A percentile compares a stretch with the other conserved stretches of the same genome.
Conservation (phyloP, 2,797 vertebrate species). For the Tapirus indicus region DNA sequence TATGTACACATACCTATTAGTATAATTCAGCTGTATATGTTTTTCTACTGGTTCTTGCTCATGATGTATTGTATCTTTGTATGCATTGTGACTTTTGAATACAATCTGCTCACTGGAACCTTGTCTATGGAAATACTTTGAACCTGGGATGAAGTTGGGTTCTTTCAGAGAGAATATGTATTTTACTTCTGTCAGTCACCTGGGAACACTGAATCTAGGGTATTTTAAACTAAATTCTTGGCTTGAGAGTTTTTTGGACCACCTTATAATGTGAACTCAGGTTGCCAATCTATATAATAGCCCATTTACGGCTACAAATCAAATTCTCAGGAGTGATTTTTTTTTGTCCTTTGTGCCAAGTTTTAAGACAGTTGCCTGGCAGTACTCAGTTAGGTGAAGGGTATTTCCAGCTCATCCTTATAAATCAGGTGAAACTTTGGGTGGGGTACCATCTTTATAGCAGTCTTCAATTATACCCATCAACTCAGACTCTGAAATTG, state of each 20-base stretch:
- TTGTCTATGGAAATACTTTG: background rate
- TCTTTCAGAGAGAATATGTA: background rate
- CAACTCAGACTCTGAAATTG: background rate
- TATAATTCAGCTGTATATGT: background rate
- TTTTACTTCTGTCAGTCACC: background rate
- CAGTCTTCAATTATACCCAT: background rate
- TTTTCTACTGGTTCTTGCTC: background rate
- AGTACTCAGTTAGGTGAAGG: background rate
- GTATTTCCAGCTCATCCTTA: background rate
- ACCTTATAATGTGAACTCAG: background rate
- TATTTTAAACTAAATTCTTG: conserved; percentile 17
- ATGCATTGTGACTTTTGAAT: background rate
- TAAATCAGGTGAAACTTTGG: background rate
- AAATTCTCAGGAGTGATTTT: background rate
- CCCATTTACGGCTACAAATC: background rate
- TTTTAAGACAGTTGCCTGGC: background rate
- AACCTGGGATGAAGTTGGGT: background rate
- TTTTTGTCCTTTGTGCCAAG: background rate
- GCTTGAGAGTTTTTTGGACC: background rate
- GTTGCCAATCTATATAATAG: background rate
- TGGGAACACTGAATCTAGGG: background rate
- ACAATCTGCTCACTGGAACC: background rate
- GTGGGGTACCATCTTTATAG: background rate
- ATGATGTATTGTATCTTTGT: background rate
- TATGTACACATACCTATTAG: background rate